Evolutionary conservation across 2,113 vertebrate species (phyloP).

Genomic region (Nannobrachium achirus): DNA sequence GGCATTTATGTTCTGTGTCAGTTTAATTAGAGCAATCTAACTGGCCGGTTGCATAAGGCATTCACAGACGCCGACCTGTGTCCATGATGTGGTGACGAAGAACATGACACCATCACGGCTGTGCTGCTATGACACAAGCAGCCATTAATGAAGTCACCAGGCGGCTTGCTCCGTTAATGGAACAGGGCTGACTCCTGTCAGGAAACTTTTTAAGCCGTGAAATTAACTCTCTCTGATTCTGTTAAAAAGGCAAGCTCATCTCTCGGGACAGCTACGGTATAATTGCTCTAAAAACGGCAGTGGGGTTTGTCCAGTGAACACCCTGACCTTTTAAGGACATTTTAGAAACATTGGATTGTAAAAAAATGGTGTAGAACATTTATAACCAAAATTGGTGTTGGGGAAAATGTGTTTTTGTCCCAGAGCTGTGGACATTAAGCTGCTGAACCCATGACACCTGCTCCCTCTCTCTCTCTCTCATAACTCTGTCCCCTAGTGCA

Average conservation of each 20-base stretch:
- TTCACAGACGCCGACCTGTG: conserved; percentile 17
- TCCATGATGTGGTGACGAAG: conserved; percentile 11
- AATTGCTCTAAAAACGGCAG: background rate
- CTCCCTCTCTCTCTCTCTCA: no score
- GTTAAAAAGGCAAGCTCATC: conserved; percentile 20
- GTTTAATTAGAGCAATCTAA: conserved; percentile 22
- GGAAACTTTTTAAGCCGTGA: conserved; percentile 23
- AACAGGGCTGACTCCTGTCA: conserved; percentile 30
- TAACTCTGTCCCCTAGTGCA: no score
- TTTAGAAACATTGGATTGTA: conserved; percentile 36
- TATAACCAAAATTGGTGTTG: no score
- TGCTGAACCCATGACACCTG: no score
- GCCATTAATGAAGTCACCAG: conserved; percentile 44
- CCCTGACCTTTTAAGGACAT: conserved; percentile 51
- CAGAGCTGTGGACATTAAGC: no score
- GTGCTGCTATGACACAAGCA: conserved; percentile 38
- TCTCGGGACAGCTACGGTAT: background rate
- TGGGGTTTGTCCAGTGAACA: conserved; percentile 29
- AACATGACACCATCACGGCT: conserved; percentile 25
- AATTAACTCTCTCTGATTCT: conserved; percentile 19
- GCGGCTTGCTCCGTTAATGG: conserved; percentile 39
- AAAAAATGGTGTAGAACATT: conserved; percentile 41
- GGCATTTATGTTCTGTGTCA: conserved; percentile 4
- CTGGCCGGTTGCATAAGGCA: background rate
- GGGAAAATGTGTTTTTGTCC: no score